Conservation (phyloP, 2,113 vertebrate species). For the Potamarius usumacintae region DNA sequence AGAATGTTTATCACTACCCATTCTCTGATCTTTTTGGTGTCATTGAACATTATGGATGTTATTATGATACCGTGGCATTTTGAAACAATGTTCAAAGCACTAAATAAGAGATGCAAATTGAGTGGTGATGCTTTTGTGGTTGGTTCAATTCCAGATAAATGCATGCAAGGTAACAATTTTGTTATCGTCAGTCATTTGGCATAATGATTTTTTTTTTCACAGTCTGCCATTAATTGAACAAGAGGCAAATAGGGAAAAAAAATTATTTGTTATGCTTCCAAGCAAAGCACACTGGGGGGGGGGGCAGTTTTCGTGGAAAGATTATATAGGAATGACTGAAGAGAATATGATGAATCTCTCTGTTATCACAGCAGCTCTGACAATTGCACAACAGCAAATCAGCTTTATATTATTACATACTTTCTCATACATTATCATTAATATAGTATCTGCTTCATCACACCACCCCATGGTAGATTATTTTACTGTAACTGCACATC, state of each 20-base stretch:
- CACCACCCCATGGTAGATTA: neutral
- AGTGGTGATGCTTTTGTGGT: neutral
- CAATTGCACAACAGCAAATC: neutral
- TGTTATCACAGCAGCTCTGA: neutral
- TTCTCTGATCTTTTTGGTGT: neutral
- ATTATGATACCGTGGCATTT: neutral
- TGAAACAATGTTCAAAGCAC: neutral
- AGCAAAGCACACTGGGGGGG: neutral
- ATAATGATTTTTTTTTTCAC: conserved; percentile 37
- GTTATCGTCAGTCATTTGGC: conserved; percentile 24
- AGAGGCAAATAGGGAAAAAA: conserved; percentile 10
- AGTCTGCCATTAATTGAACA: conserved; percentile 38
- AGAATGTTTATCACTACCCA: neutral
- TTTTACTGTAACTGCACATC: neutral
- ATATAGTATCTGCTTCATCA: neutral
- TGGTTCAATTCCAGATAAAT: conserved; percentile 7
- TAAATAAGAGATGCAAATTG: neutral
- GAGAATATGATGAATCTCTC: neutral
- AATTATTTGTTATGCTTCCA: neutral
- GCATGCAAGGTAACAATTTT: conserved; percentile 5
- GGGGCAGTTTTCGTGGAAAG: too few relatives aligned
- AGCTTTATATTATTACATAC: neutral
- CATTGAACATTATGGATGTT: neutral
- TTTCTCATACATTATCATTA: neutral
- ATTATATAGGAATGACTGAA: neutral